phyloP scores from a whole-genome alignment of 2,797 vertebrate genomes.

The Manis crassicaudata region DNA sequence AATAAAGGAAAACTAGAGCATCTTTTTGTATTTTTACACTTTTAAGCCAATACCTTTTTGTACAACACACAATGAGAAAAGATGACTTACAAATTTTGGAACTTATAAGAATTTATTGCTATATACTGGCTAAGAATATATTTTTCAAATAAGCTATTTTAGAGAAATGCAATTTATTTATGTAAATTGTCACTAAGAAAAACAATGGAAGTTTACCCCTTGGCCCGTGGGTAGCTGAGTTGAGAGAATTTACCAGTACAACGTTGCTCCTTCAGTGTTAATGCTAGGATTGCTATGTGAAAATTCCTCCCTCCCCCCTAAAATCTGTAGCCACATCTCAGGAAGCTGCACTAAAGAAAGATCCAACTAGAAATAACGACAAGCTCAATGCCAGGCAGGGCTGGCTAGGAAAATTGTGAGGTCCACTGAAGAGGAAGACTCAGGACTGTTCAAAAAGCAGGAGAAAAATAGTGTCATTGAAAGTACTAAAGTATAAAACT shows the following conservation, averaged over 20 bases:
- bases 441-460: not conserved
- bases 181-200: slow-evolving; percentile 2
- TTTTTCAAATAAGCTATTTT: slow-evolving; percentile 59
- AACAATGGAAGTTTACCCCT: not conserved
- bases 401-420: not conserved
- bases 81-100: not conserved
- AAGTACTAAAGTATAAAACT: not conserved
- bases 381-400: not conserved
- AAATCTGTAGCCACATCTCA: not conserved
- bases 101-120: slow-evolving; percentile 75
- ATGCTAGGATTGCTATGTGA: not conserved
- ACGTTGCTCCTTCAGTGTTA: not conserved
- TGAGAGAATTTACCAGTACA: not conserved
- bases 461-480: not conserved
- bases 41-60: not conserved
- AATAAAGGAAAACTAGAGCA: not conserved
- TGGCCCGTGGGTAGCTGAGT: not conserved
- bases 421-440: not conserved
- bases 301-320: not conserved
- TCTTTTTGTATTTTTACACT: not conserved
- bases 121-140: slow-evolving; percentile 73
- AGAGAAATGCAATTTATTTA: slow-evolving; percentile 55
- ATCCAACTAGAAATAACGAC: not conserved
- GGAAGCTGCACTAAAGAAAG: not conserved
- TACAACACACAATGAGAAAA: not conserved